A percentile compares a stretch with the other conserved stretches of the same genome.
These are phyloP conservation scores for Chrysochloris asiatica DNA, from an alignment of 2,113 vertebrate genomes.

Conservation along the genomic window DNA sequence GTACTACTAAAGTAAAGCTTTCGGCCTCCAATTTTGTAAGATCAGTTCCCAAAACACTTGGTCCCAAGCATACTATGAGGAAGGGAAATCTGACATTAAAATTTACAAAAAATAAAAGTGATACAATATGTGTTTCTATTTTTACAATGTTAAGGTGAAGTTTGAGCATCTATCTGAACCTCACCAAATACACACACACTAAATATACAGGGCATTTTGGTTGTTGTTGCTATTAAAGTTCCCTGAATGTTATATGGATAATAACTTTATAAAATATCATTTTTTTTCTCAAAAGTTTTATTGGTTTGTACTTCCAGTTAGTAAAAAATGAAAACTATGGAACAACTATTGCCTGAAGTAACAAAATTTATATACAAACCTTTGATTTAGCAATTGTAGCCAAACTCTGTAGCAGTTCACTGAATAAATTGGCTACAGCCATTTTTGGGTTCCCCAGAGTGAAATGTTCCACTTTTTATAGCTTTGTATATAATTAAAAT, in stretches of 20 bases:
- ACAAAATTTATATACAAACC: slow-evolving; percentile 45
- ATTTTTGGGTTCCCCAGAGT: slow-evolving; percentile 47
- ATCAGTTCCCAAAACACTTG: slow-evolving; percentile 2
- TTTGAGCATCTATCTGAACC: neutral
- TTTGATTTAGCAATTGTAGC: slow-evolving; percentile 64
- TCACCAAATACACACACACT: neutral
- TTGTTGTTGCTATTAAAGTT: slow-evolving; percentile 21
- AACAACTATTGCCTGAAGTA: slow-evolving; percentile 36
- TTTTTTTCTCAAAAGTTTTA: slow-evolving; percentile 37
- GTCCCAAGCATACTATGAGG: neutral
- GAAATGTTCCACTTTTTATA: slow-evolving; percentile 74
- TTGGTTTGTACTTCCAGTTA: slow-evolving; percentile 9
- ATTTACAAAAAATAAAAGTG: slow-evolving; percentile 8
- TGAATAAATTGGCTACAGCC: slow-evolving; percentile 48
- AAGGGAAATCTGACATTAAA: neutral
- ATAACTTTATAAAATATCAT: slow-evolving; percentile 36
- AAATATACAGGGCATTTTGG: slow-evolving; percentile 10
- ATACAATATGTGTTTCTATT: neutral
- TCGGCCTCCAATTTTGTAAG: neutral
- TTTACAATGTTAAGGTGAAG: neutral
- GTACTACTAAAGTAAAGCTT: neutral
- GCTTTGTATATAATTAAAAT: slow-evolving; percentile 78
- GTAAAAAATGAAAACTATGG: slow-evolving; percentile 55
- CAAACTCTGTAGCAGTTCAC: slow-evolving; percentile 18
- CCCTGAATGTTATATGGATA: neutral